phyloP scores from a whole-genome alignment of 2,888 invertebrate genomes.

The Noctua janthina region DNA sequence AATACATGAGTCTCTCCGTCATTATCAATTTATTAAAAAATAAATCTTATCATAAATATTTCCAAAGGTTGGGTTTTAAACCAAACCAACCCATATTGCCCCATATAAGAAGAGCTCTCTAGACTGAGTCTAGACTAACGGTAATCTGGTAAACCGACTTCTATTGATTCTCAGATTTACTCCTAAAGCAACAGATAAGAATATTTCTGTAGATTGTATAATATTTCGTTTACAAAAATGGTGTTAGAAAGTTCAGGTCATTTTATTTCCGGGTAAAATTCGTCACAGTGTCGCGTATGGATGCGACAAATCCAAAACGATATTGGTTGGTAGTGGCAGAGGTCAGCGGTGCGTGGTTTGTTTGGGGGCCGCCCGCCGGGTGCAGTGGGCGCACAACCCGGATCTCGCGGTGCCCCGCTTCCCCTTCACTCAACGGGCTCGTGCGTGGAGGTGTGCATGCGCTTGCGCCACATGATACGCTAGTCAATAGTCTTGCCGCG shows the following conservation, averaged over 20 bases:
- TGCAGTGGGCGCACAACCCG: constrained; percentile 89
- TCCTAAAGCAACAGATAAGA: constrained; percentile 4
- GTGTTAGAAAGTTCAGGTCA: constrained; percentile 60
- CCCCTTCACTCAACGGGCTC: constrained; percentile 88
- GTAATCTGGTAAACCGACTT: not conserved
- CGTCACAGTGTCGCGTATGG: constrained; percentile 61
- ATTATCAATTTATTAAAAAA: not conserved
- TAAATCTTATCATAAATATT: not conserved
- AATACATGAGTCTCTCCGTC: not conserved
- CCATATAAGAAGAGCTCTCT: not conserved
- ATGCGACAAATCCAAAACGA: constrained; percentile 74
- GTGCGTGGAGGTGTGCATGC: constrained; percentile 83
- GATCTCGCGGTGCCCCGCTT: constrained; percentile 88
- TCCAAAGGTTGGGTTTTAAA: not conserved
- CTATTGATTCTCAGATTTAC: constrained; percentile 4
- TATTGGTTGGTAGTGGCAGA: constrained; percentile 78
- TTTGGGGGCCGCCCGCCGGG: constrained; percentile 84
- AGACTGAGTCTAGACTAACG: not conserved
- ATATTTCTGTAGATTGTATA: constrained; percentile 29
- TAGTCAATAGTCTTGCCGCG: constrained; percentile 84
- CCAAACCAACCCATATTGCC: not conserved
- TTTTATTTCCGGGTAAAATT: constrained; percentile 63
- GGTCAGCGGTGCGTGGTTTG: constrained; percentile 80
- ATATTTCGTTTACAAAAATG: constrained; percentile 34
- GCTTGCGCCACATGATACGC: constrained; percentile 72